These are phyloP conservation scores for Erebia palarica DNA, from an alignment of 2,888 invertebrate species.

Conservation along the genomic window DNA sequence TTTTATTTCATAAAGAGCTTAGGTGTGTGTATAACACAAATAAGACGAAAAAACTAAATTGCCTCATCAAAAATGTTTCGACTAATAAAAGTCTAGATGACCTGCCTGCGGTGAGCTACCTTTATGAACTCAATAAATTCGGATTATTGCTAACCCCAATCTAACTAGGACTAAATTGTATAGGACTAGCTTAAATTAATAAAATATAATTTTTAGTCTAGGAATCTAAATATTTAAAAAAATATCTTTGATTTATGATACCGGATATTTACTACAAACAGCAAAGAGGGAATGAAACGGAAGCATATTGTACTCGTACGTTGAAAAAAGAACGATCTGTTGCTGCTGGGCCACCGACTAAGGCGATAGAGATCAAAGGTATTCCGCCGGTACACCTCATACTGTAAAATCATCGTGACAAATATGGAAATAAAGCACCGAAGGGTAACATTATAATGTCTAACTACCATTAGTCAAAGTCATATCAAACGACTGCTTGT, in stretches of 20 bases:
- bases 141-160: too few species aligned
- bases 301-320: conserved; percentile 58
- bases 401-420: conserved; percentile 68
- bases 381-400: conserved; percentile 44
- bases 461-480: conserved; percentile 57
- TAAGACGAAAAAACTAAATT: too few species aligned
- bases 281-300: conserved; percentile 56
- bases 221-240: neutral
- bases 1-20: neutral
- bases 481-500: conserved; percentile 44
- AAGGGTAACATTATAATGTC: conserved; percentile 51
- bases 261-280: conserved; percentile 3
- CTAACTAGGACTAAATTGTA: too few species aligned
- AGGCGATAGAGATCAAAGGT: conserved; percentile 72
- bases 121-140: too few species aligned
- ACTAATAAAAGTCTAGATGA: too few species aligned
- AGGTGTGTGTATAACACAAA: too few species aligned
- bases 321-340: conserved; percentile 59
- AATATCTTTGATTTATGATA: neutral
- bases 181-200: too few species aligned
- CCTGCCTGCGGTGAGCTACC: too few species aligned
- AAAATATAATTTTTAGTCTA: too few species aligned
- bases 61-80: too few species aligned
- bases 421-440: conserved; percentile 57
- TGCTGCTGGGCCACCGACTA: conserved; percentile 72